Conservation (phyloP, 2,113 vertebrate genomes). For the Amphiprion percula region DNA sequence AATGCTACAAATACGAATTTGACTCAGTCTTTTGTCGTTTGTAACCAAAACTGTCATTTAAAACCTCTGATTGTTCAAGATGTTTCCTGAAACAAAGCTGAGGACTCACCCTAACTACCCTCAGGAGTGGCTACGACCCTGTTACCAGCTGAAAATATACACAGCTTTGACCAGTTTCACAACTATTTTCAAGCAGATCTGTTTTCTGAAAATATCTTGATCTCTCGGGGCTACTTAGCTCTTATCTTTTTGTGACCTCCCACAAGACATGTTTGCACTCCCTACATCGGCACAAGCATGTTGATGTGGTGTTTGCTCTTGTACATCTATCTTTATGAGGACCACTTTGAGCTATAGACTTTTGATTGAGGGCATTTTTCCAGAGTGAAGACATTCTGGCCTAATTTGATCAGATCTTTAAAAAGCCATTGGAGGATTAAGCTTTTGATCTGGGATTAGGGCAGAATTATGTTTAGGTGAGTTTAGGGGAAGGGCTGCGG, state of each 20-base stretch:
- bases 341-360: neutral
- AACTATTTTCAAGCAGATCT: slow-evolving; percentile 5
- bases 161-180: slow-evolving; percentile 25
- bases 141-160: slow-evolving; percentile 17
- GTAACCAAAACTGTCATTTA: too few species aligned
- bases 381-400: neutral
- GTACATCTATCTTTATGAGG: neutral
- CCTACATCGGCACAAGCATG: slow-evolving; percentile 12
- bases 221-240: slow-evolving; percentile 14
- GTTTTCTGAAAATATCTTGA: neutral
- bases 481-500: neutral
- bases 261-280: slow-evolving; percentile 46
- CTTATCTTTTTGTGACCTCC: slow-evolving; percentile 40
- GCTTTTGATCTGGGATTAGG: neutral
- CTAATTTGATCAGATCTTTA: too few species aligned
- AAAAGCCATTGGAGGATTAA: neutral
- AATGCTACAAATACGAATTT: too few species aligned
- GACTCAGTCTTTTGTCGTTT: too few species aligned
- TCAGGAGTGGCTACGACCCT: neutral
- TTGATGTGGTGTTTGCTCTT: neutral
- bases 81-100: neutral
- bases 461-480: neutral
- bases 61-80: neutral
- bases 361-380: neutral
- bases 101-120: neutral